Base-by-base conservation (phyloP, 1,140 invertebrate species). In the Drosophila ananassae region DNA sequence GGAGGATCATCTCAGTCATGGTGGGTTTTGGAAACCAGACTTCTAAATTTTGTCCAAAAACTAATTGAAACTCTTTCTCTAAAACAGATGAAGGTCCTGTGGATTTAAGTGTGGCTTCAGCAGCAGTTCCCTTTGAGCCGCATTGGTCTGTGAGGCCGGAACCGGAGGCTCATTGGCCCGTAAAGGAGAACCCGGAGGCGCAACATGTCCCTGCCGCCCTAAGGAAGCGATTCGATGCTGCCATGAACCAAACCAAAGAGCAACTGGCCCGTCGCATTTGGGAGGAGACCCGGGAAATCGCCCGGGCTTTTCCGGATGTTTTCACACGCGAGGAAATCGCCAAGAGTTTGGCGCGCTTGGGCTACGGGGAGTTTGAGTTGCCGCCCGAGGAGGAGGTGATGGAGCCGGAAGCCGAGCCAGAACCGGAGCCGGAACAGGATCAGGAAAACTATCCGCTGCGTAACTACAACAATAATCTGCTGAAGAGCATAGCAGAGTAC, bases 271-370 rank as follows among this genome's bases (percentile, higher is more conserved):
- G 83, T 1, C 90, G 90, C 46, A 91, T 91, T 22, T 91, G 85
- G 85, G 90, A 91, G 66, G 90, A 91, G 24, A 91, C 90, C 1
- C 77, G 90, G 2, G 90, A 91, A 28, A 91, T 91, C 22, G 90
- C 90, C 0, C 75, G 83, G 0, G 90, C 90, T 30, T 91, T 91
- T 75, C 90, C 90, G 22, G 90, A 91, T 54, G 90, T 91, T 6
- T 91, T 91, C 3, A 91, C 90, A 0, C 82, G 90, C 21, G 90
- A 91, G 56, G 90, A 91, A 51, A 91, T 91, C 3, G 90, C 90
- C 24, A 90, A 80, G 28, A 91, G 90, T 24, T 22, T 91, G 28
- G 83, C 83, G 0, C 82, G 90, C 0, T 47, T 91, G 48, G 90
- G 90, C 5, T 91, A 91, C n/a, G 90, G 90, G 1, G 90, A 91